Evolutionary conservation across 2,888 invertebrate genomes (phyloP), one percentile per base, ranked within the genome.

Genomic region (Diaprepes abbreviatus): DNA sequence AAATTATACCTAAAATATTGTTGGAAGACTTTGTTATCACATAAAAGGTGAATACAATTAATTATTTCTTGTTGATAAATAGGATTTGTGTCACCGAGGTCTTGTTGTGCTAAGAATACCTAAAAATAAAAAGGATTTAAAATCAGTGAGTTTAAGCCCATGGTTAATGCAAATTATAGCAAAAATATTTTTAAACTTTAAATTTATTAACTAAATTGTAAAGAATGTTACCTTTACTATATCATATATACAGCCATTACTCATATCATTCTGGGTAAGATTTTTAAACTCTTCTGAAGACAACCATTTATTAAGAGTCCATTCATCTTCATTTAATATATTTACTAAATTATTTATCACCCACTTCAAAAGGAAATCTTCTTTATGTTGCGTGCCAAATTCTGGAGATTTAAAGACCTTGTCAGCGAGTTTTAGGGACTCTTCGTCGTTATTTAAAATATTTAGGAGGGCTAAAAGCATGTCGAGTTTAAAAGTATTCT

Each of bases 341-440:
- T 36, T 55, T 33, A 10, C 14, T 16, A 19, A n/a, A 28, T 50
- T 52, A 35, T 67, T 62, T 33, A 75, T 66, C 19, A 78, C 67
- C 82, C 82, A 82, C 64, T 77, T 75, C 24, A 81, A 67, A 36
- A 82, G 58, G 19, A 77, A 12, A n/a, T 74, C 73, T 71, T 80
- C 79, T 68, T 78, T 77, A 66, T 77, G 74, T 52, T 71, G 68
- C 35, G 78, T 69, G 6, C 76, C 74, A 40, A 80, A 66, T 54
- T 78, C 76, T 21, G 71, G 38, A 3, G 77, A 75, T 62, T 76
- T 78, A 66, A 81, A 82, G 1, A 79, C 80, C 73, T 78, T 79
- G 55, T 80, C 75, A 9, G 80, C 82, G 35, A 81, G 72, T 77
- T 79, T 80, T 33, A 81, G 66, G 3, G 81, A 79, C 74, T 80